These are phyloP conservation scores for Ictalurus punctatus DNA, from an alignment of 2,113 vertebrate genomes.

Conservation along the genomic window DNA sequence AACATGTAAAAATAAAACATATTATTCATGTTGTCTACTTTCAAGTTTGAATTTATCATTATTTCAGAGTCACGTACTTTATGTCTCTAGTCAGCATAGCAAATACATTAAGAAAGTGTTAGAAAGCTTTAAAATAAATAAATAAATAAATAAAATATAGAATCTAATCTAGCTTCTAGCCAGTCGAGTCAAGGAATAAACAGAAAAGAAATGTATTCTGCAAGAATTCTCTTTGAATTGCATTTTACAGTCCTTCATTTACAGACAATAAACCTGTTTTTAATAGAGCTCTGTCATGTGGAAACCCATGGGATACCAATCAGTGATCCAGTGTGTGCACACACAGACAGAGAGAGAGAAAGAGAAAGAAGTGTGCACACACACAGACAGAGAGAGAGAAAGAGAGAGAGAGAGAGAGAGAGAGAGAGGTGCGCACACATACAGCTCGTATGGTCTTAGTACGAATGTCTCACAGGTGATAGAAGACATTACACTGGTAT, in stretches of 20 bases:
- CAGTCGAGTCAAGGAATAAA: not conserved
- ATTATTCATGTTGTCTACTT: not conserved
- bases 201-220: not conserved
- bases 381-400: not conserved
- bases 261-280: constrained; percentile 1
- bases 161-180: not conserved
- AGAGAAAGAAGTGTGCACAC: not conserved
- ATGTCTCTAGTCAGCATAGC: not conserved
- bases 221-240: not conserved
- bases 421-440: not conserved
- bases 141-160: not conserved
- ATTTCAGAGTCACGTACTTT: not conserved
- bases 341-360: not conserved
- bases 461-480: constrained; percentile 40
- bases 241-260: not conserved
- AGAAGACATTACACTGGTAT: constrained; percentile 26
- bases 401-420: not conserved
- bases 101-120: not conserved
- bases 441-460: constrained; percentile 20
- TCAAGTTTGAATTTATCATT: not conserved
- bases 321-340: constrained; percentile 17
- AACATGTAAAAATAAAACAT: no score
- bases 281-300: constrained; percentile 9
- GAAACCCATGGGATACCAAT: constrained; percentile 32
- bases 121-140: not conserved